Base-by-base conservation (phyloP, 2,113 vertebrate genomes). In the Channa maculata region DNA sequence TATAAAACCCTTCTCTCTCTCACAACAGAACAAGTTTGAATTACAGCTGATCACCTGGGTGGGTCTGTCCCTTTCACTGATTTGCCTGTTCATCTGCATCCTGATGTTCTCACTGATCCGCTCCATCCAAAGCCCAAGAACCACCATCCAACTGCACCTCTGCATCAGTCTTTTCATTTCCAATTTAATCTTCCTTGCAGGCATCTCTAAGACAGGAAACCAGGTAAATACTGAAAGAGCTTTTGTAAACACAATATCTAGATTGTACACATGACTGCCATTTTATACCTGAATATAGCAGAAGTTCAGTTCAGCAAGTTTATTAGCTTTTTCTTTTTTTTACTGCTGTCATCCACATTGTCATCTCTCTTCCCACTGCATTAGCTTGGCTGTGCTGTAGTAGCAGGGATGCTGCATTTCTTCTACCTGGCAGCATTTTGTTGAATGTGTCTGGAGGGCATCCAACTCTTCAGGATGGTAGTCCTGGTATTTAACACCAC, bases 371-470 rank as follows among this genome's bases (percentile, higher is more conserved):
- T 37, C 65, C n/a, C 36, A 0, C 43, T 69, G 66, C 14, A 9
- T 39, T 87, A 97, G 96, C 75, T 80, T 38, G 78, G 86, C 60
- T 97, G 97, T 89, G 91, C 92, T 10, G 76, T 96, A 53, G 91
- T 96, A 36, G 96, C 97, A 3, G 95, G 91, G 0, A 71, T 96
- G 10, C 92, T 97, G 74, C 97, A 97, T 82, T 96, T 93, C 74
- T 95, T 92, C 84, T 97, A 94, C 86, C 90, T 98, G 84, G 93
- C 95, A 0, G 91, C 94, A 50, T 96, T 97, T 92, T 96, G 95
- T 91, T 97, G 96, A 96, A 98, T 97, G 95, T 94, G 92, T 78
- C 94, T 97, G 46, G 96, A 97, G 75, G 96, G 95, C 0, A 59
- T 96, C 46, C 95, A 97, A 70, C 96, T 97, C 49, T 97, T 96